Evolutionary conservation across 1,140 invertebrate species (phyloP), one percentile per base, ranked within the genome.

Genomic region (Leptinotarsa texana): DNA sequence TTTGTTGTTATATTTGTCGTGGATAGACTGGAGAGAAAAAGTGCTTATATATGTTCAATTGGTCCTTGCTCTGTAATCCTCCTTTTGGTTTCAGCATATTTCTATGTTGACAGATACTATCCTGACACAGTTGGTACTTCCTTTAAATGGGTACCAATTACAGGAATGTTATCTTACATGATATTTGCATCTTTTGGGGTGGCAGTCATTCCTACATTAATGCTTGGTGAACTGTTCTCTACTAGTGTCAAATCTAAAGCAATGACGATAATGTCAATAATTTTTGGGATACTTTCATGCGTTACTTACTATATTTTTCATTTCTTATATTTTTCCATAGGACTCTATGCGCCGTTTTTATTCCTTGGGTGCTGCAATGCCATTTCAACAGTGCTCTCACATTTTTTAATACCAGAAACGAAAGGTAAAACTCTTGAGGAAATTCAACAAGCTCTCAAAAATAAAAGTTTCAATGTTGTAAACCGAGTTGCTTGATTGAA

Each of bases 371-470:
- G 88, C 13, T 89, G 95, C 74, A 93, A 93, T 78, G 80, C 92
- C 11, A 61, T 92, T 8, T 93, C 93, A n/a, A 82, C 95, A 49
- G 81, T 95, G 57, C 93, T 97, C 82, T 90, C 94, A 4, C 91
- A 92, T 77, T 84, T 93, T 70, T 92, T 90, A 76, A 93, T 98
- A 42, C 96, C 96, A n/a, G 96, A 98, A 85, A 98, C 96, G 1
- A 93, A 94, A 81, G 63, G 63, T 13, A 65, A 21, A 27, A 65
- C 18, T 65, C 63, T 65, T 13, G 63, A 65, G 1, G 63, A 65
- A 65, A 65, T 65, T 21, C 63, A 65, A 21, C 63, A 65, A 15
- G 13, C 63, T 22, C 63, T 65, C 15, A 65, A 65, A 27, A 65
- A 51, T 27, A 27, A 27, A 5, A 27, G 27, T 27, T 27, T 27